These are phyloP conservation scores for Graptemys geographica DNA, from an alignment of 2,797 vertebrate species.

Conservation along the genomic window DNA sequence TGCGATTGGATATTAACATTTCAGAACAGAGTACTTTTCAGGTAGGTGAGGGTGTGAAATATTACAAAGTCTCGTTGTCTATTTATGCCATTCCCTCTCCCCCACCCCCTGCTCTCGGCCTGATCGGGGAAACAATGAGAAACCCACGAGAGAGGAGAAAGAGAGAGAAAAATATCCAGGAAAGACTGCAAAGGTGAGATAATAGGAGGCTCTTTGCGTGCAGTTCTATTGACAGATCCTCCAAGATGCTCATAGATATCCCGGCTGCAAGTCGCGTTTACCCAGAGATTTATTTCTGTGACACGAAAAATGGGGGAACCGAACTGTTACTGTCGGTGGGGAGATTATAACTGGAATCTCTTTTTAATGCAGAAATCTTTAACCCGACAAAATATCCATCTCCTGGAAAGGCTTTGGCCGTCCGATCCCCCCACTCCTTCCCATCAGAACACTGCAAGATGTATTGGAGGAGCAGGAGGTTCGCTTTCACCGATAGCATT, in stretches of 20 bases:
- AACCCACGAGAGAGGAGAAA: constrained; percentile 3
- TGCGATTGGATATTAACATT: constrained; percentile 71
- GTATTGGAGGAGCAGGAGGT: constrained; percentile 67
- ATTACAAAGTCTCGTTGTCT: constrained; percentile 24
- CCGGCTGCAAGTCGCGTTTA: constrained; percentile 22
- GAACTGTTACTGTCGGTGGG: constrained; percentile 51
- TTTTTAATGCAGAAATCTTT: constrained; percentile 80
- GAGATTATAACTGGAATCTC: constrained; percentile 74
- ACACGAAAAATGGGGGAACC: constrained; percentile 27
- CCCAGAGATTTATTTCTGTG: constrained; percentile 70
- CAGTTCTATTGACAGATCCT: constrained; percentile 46
- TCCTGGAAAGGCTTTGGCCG: constrained; percentile 68
- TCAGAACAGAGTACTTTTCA: constrained; percentile 42
- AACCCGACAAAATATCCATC: constrained; percentile 68
- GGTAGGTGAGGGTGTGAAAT: constrained; percentile 40
- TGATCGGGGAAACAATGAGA: constrained; percentile 57
- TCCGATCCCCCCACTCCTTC: constrained; percentile 30
- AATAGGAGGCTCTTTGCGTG: constrained; percentile 20
- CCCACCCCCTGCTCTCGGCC: background rate
- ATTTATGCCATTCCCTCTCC: background rate
- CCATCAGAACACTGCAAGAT: constrained; percentile 66
- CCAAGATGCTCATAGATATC: constrained; percentile 61
- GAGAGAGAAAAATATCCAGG: constrained; percentile 22
- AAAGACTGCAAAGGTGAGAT: background rate
- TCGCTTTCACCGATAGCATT: constrained; percentile 81